Conservation (phyloP, 2,113 vertebrate genomes). For the Pelobates fuscus region DNA sequence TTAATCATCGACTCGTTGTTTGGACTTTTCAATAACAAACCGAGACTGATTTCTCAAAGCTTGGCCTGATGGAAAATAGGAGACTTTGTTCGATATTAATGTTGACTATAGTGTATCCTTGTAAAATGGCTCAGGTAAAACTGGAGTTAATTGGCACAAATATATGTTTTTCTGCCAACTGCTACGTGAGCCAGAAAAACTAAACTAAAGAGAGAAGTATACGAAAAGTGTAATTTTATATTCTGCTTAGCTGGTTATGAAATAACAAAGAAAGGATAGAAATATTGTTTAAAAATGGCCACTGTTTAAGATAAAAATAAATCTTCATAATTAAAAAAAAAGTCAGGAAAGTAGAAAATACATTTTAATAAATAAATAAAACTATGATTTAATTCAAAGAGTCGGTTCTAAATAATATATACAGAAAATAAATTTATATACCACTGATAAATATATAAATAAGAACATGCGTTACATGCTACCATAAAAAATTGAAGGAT, state of each 20-base stretch:
- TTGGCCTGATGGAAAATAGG: constrained; percentile 2
- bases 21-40: constrained; percentile 19
- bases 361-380: no score
- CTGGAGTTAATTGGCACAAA: not conserved
- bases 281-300: not conserved
- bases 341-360: no score
- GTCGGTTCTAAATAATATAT: no score
- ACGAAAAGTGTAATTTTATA: constrained; percentile 14
- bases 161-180: not conserved
- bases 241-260: constrained; percentile 21
- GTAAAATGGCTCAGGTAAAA: constrained; percentile 22
- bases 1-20: not conserved
- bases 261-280: not conserved
- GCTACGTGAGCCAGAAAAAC: not conserved
- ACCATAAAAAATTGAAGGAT: no score
- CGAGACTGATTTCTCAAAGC: constrained; percentile 2
- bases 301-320: not conserved
- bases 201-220: constrained; percentile 8
- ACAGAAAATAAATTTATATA: no score
- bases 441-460: no score
- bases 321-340: not conserved
- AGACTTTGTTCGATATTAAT: constrained; percentile 1
- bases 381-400: no score
- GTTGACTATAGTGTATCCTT: constrained; percentile 25
- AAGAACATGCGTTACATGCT: no score